These are phyloP conservation scores for Laticauda colubrina DNA, from an alignment of 2,113 vertebrate species.

Conservation along the genomic window DNA sequence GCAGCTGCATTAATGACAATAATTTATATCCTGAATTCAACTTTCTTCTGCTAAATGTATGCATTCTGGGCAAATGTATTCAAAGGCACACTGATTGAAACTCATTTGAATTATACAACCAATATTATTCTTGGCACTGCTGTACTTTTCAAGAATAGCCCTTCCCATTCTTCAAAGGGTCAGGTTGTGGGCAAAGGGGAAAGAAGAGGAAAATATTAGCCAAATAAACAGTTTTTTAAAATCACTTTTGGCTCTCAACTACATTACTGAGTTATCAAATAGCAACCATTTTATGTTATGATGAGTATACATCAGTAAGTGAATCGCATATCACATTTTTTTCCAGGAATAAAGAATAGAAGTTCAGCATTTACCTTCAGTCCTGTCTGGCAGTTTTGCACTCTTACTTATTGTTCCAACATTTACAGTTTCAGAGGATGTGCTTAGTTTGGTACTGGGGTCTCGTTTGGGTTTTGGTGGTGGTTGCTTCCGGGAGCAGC, in stretches of 20 bases:
- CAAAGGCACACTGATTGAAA: not conserved
- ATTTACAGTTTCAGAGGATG: conserved; percentile 89
- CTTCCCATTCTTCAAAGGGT: not conserved
- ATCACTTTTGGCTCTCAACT: not conserved
- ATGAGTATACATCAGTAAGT: not conserved
- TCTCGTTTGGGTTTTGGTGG: conserved; percentile 95
- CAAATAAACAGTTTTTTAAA: not conserved
- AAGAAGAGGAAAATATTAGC: not conserved
- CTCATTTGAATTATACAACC: not conserved
- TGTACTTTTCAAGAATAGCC: not conserved
- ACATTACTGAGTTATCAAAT: not conserved
- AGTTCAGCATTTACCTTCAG: conserved; percentile 69
- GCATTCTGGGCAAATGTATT: not conserved
- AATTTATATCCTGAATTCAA: not conserved
- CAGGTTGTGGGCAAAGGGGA: not conserved
- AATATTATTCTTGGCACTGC: not conserved
- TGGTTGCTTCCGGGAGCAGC: conserved; percentile 86
- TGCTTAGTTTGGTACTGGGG: conserved; percentile 94
- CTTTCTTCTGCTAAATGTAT: not conserved
- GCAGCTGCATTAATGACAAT: not conserved
- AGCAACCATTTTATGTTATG: not conserved
- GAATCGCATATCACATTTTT: not conserved
- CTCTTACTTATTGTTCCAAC: conserved; percentile 70
- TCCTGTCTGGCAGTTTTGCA: conserved; percentile 75
- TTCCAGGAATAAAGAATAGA: not conserved